Base-by-base conservation (phyloP, 1,140 invertebrate species). In the Ips typographus region DNA sequence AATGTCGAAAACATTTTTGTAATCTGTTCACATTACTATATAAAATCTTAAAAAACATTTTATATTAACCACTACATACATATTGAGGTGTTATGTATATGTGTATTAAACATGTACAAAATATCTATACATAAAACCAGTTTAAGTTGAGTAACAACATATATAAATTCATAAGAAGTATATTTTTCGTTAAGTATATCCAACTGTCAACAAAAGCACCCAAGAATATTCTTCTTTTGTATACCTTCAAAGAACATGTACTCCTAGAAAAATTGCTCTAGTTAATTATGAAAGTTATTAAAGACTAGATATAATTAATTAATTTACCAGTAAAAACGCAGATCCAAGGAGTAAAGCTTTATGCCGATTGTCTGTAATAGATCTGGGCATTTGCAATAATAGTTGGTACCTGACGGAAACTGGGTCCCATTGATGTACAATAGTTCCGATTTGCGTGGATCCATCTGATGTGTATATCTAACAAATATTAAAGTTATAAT, bases 291-390 rank as follows among this genome's bases (percentile, higher is more conserved):
- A 8, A 5, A 41, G 2, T 4, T 36, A 55, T 2, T 5, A 69
- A 53, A 64, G 42, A 58, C 41, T 53, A 4, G n/a, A 51, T 1
- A 49, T 52, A 42, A 42, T 44, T 44, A 57, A 8, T 39, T 42
- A 52, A 44, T 8, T 79, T 81, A 86, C 86, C 80, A 87, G 67
- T 61, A 87, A 76, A 76, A 87, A 86, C 1, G 84, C 81, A 65
- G 84, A 81, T 39, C 84, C 85, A 5, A 87, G 71, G 55, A 87
- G 72, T 3, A 86, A 72, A 0, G 84, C 84, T 74, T 87, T 87
- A 53, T 84, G 80, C 71, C 81, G 82, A 5, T 83, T 83, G 69
- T 85, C 83, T 1, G 80, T 79, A 1, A 82, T 80, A 2, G 76
- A 71, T 40, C 79, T 76, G 1, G 85, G 85, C 67, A 85, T 83